Evolutionary conservation across 1,140 invertebrate species (phyloP), one percentile per base, ranked within the genome.

Genomic region (Drosophila pectinifera): DNA sequence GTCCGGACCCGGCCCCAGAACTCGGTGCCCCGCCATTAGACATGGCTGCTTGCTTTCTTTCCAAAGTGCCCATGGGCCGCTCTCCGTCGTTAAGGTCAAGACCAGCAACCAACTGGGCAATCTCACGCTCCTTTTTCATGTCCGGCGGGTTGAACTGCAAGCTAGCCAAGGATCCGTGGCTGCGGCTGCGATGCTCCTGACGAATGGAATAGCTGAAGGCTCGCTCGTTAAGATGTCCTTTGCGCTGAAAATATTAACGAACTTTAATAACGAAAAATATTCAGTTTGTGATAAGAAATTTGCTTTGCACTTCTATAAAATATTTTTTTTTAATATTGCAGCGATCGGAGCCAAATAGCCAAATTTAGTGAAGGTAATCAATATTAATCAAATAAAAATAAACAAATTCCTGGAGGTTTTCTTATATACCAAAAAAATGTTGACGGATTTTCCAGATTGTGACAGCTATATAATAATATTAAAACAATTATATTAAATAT

Each of bases 161-260:
- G 85, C 97, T 98, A 22, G 97, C 97, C 80, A 98, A 93, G 48
- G 96, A 97, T 48, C 97, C 97, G 92, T 98, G 97, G 73, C 97
- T 98, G 43, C 97, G 94, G 84, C 97, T 97, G 49, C 97, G 94
- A 91, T 98, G 97, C 91, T 98, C 97, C 88, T 98, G 97, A 49
- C 97, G 93, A 80, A 98, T 98, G 53, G 97, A 98, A 92, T 98
- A 98, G 13, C 97, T 97, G 91, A 98, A 98, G 16, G 97, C 97
- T 48, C 97, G 93, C 91, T 98, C 97, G 92, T 98, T 98, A 56
- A 98, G 92, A 90, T 98, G 97, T 1, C 97, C 97, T 84, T 98
- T 97, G 85, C 97, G 95, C 49, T 96, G 94, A 67, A 67, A 58
- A 18, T n/a, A 41, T 14, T 8, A 5, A 20, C 3, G 2, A 10